Conservation (phyloP, 2,797 vertebrate species). For the Mormyrops attenuatus region DNA sequence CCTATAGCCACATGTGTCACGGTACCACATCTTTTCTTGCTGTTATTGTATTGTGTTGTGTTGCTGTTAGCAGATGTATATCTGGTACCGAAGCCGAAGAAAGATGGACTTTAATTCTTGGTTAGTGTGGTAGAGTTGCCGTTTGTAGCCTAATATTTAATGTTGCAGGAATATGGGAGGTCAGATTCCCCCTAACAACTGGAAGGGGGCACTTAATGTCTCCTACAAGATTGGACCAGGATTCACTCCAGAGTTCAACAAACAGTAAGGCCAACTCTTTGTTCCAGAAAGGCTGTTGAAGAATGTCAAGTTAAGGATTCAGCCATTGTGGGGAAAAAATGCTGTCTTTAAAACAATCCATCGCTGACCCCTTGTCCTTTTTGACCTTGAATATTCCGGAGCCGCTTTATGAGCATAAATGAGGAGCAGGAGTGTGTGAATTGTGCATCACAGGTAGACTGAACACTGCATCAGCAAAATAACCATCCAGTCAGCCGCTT, state of each 20-base stretch:
- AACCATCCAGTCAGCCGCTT: not conserved
- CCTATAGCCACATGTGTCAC: not conserved
- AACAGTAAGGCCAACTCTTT: slow-evolving; percentile 60
- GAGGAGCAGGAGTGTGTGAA: not conserved
- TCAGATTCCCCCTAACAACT: slow-evolving; percentile 67
- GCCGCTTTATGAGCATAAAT: not conserved
- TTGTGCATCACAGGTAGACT: not conserved
- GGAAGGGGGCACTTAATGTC: slow-evolving; percentile 81
- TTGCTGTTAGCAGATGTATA: not conserved
- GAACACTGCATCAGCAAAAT: not conserved
- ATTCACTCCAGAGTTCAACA: slow-evolving; percentile 58
- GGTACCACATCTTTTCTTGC: not conserved
- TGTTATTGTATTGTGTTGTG: not conserved
- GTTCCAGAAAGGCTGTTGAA: not conserved
- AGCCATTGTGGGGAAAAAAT: not conserved
- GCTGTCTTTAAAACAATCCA: not conserved
- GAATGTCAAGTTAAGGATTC: not conserved
- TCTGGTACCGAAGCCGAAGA: not conserved
- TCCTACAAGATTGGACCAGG: slow-evolving; percentile 87
- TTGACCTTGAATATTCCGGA: not conserved
- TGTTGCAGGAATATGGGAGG: slow-evolving; percentile 81
- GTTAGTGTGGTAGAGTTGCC: not conserved
- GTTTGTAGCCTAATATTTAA: not conserved
- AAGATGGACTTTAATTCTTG: not conserved
- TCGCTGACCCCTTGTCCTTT: not conserved